Conservation (phyloP, 2,888 invertebrate genomes). For the Sesia bembeciformis region DNA sequence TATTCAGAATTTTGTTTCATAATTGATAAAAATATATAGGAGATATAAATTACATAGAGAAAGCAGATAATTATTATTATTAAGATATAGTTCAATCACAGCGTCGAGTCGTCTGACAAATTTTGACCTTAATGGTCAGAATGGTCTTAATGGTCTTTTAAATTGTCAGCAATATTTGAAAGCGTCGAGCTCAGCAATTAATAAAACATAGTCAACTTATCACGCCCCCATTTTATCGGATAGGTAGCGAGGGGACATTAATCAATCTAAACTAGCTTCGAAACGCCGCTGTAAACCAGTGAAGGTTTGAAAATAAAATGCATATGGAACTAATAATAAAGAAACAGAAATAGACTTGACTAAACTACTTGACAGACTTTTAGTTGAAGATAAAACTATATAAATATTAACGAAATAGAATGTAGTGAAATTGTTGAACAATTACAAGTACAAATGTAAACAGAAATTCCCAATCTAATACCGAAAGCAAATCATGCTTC, state of each 20-base stretch:
- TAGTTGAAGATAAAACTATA: not conserved
- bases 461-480: not conserved
- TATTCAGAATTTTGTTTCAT: no score
- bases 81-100: no score
- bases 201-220: not conserved
- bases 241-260: not conserved
- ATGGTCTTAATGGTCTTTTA: no score
- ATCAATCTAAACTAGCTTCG: not conserved
- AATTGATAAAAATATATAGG: no score
- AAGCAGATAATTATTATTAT: no score
- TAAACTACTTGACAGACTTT: not conserved
- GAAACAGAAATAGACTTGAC: no score
- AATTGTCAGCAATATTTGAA: no score
- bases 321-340: not conserved
- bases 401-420: no score
- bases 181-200: not conserved
- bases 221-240: not conserved
- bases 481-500: not conserved
- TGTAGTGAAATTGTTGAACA: no score
- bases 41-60: no score
- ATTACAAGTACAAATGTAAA: not conserved
- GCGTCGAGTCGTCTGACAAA: no score
- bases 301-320: not conserved
- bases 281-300: not conserved
- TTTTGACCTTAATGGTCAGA: no score